These are phyloP conservation scores for Aldabrachelys gigantea DNA, from an alignment of 2,113 vertebrate species.

Conservation along the genomic window DNA sequence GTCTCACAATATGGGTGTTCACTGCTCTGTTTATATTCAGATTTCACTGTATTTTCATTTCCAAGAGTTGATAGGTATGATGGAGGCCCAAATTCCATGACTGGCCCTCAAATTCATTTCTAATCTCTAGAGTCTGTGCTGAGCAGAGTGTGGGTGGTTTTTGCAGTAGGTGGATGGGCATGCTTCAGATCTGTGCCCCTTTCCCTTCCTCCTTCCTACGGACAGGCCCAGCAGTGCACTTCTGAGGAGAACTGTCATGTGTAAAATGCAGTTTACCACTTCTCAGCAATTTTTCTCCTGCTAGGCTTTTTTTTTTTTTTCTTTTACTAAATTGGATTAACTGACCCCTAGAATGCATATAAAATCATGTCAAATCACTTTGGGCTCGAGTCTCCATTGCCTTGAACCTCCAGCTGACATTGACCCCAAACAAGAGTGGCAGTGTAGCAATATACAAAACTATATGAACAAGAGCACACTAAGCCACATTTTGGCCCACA, in stretches of 20 bases:
- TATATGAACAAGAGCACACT: background rate
- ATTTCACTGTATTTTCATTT: background rate
- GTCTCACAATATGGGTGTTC: background rate
- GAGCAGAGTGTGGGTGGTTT: background rate
- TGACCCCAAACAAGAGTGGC: background rate
- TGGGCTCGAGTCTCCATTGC: background rate
- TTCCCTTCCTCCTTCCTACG: background rate
- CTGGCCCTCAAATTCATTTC: background rate
- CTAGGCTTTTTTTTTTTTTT: background rate
- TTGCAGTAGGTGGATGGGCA: background rate
- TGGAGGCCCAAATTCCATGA: background rate
- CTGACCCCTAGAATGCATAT: background rate
- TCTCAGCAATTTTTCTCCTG: background rate
- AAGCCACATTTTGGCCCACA: background rate
- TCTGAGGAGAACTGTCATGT: background rate
- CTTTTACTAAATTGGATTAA: background rate
- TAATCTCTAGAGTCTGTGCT: background rate
- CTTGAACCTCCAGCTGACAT: background rate
- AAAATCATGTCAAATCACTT: background rate
- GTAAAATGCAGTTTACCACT: background rate
- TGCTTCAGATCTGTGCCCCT: background rate
- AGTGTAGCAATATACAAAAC: accelerated
- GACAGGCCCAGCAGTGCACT: background rate
- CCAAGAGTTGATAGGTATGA: background rate
- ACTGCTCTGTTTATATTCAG: background rate